Evolutionary conservation across 2,113 vertebrate species (phyloP).

Genomic region (Gallinago undulata): DNA sequence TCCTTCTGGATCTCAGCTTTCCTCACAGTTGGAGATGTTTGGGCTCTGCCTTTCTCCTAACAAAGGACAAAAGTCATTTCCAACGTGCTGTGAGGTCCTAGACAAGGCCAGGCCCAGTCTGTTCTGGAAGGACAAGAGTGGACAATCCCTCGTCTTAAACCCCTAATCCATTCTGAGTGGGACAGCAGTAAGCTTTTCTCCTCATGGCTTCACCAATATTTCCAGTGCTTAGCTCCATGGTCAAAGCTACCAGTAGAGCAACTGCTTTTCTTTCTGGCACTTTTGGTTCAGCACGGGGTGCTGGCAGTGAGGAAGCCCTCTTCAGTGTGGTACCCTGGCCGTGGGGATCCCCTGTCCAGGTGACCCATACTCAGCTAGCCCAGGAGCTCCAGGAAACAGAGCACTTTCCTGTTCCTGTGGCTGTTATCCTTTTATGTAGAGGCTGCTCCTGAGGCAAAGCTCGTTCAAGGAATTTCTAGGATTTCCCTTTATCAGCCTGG

Average conservation of each 20-base stretch:
- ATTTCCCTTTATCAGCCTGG: background rate
- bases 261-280: background rate
- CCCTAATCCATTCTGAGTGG: background rate
- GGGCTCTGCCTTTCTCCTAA: background rate
- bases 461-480: background rate
- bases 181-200: background rate
- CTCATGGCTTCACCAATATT: background rate
- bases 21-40: background rate
- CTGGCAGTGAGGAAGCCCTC: background rate
- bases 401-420: background rate
- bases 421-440: background rate
- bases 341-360: fast-evolving
- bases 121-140: background rate
- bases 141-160: background rate
- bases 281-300: background rate
- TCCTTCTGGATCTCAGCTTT: conserved; percentile 54
- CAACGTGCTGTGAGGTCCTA: background rate
- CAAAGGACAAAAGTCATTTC: background rate
- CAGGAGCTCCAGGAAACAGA: background rate
- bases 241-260: background rate
- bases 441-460: background rate
- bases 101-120: background rate
- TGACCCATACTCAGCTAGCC: background rate
- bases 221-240: background rate
- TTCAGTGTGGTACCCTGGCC: background rate